Evolutionary conservation across 2,888 invertebrate genomes (phyloP).

Genomic region (Venusia cambrica): DNA sequence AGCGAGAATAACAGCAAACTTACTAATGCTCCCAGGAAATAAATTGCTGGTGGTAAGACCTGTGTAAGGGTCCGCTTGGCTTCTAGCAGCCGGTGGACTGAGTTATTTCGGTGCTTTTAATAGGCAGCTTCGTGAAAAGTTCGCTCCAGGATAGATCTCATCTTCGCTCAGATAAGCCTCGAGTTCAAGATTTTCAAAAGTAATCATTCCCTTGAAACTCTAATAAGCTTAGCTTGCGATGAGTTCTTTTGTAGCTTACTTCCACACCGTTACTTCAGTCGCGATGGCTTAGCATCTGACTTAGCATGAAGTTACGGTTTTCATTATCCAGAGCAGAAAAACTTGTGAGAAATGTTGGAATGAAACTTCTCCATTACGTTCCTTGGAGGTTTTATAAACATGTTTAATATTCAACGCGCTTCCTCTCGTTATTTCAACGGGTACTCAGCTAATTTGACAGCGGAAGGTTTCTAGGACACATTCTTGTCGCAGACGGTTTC

Average conservation of each 20-base stretch:
- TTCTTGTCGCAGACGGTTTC: constrained; percentile 19
- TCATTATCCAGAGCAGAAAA: constrained; percentile 25
- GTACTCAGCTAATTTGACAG: constrained; percentile 43
- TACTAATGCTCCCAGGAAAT: too few species aligned
- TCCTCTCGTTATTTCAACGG: constrained; percentile 42
- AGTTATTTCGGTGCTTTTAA: too few species aligned
- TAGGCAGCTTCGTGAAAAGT: too few species aligned
- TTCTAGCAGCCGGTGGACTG: too few species aligned
- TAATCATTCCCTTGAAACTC: too few species aligned
- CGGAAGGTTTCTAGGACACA: constrained; percentile 32
- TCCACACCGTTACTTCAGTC: constrained; percentile 2
- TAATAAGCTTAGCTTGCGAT: neutral
- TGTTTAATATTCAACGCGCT: constrained; percentile 42
- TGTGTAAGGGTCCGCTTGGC: too few species aligned
- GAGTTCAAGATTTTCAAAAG: too few species aligned
- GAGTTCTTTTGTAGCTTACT: neutral
- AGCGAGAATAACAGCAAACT: too few species aligned
- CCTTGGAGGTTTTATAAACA: constrained; percentile 33
- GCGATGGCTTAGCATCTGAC: constrained; percentile 4
- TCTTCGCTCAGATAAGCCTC: too few species aligned
- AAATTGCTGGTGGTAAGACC: too few species aligned
- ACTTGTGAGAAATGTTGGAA: constrained; percentile 26
- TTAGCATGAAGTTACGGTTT: constrained; percentile 8
- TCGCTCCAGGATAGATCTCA: too few species aligned
- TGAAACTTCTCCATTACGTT: constrained; percentile 32